phyloP scores from a whole-genome alignment of 2,797 vertebrate genomes.

The Amblyraja radiata region DNA sequence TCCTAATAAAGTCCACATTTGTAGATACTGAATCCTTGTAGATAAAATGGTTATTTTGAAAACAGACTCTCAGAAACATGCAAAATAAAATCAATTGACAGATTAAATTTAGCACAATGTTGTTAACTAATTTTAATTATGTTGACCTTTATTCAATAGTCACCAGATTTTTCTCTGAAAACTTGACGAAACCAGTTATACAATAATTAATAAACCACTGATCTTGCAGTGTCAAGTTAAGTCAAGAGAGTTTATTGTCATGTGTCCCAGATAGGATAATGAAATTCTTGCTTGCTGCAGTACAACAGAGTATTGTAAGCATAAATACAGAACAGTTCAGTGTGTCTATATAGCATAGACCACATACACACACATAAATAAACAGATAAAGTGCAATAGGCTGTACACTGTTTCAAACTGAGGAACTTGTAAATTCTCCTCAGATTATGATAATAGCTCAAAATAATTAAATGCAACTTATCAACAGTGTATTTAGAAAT shows the following conservation, averaged over 20 bases:
- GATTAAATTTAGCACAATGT: neutral
- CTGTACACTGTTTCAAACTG: neutral
- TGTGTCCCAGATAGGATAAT: no score
- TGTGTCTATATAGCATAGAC: no score
- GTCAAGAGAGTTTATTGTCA: no score
- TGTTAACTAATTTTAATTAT: neutral
- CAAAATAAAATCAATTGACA: neutral
- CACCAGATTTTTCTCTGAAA: neutral
- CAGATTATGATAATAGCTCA: neutral
- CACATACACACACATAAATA: no score
- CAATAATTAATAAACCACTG: neutral
- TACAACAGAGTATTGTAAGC: no score
- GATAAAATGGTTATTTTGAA: neutral
- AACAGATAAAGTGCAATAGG: no score
- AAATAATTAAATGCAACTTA: neutral
- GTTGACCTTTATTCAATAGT: neutral
- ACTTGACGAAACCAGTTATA: neutral
- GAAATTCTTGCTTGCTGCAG: no score
- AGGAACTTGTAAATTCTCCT: neutral
- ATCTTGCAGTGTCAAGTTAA: neutral
- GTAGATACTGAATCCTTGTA: neutral
- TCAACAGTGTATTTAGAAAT: neutral
- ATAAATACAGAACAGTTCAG: no score
- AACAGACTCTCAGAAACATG: neutral
- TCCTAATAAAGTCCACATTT: neutral